Conservation (phyloP, 2,797 vertebrate genomes). For the Mormyrus hasselquistii region DNA sequence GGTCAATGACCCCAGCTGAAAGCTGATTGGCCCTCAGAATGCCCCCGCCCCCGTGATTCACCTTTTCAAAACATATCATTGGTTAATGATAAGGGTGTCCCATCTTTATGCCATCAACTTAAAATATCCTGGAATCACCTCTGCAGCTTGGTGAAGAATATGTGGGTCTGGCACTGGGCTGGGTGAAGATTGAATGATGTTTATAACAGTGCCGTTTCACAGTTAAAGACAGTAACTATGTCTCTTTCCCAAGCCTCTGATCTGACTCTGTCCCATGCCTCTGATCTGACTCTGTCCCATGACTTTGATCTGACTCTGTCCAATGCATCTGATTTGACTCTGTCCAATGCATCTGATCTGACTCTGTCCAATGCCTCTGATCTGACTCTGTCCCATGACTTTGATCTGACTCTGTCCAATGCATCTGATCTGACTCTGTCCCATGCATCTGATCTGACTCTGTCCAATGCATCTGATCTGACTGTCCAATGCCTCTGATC, state of each 20-base stretch:
- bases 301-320: too few relatives aligned
- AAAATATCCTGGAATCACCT: neutral
- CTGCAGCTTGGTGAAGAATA: neutral
- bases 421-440: too few relatives aligned
- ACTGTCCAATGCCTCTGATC: neutral
- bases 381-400: too few relatives aligned
- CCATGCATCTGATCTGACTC: too few relatives aligned
- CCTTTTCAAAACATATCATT: neutral
- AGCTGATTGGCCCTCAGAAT: neutral
- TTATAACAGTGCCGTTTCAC: neutral
- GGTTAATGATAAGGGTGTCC: neutral
- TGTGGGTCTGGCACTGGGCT: neutral
- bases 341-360: too few relatives aligned
- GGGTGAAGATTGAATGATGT: neutral
- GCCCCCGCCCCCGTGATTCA: neutral
- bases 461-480: neutral
- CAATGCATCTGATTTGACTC: too few relatives aligned
- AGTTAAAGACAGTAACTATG: neutral
- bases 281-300: too few relatives aligned
- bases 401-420: too few relatives aligned
- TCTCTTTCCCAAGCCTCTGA: too few relatives aligned
- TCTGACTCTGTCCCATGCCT: too few relatives aligned
- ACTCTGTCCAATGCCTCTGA: too few relatives aligned
- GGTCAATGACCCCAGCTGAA: neutral
- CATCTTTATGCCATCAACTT: neutral